Percentiles rank a stretch among this genome's conserved stretches.
These are phyloP conservation scores for Leptinotarsa texana DNA, from an alignment of 1,140 invertebrate species.

Conservation along the genomic window DNA sequence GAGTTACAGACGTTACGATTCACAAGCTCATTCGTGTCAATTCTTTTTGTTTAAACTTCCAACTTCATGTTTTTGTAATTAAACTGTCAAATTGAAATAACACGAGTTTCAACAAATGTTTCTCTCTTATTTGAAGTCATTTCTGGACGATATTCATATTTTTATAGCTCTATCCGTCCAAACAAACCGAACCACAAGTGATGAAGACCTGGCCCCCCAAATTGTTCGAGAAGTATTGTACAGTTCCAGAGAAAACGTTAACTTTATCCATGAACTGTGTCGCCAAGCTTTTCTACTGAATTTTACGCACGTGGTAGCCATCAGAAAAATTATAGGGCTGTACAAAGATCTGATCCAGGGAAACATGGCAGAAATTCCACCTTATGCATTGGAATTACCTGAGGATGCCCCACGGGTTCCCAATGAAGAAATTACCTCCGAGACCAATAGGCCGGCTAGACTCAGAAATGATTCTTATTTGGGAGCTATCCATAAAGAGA, in stretches of 20 bases:
- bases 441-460: conserved; percentile 64
- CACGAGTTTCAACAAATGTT: too few relatives aligned
- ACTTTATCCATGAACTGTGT: conserved; percentile 93
- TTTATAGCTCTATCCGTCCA: conserved; percentile 48
- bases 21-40: too few relatives aligned
- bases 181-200: conserved; percentile 45
- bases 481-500: conserved; percentile 78
- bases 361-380: conserved; percentile 77
- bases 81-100: too few relatives aligned
- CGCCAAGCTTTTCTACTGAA: conserved; percentile 90
- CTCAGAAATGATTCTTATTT: conserved; percentile 82
- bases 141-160: not conserved
- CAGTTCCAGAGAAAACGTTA: conserved; percentile 87
- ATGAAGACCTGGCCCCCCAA: conserved; percentile 49
- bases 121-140: too few relatives aligned
- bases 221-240: conserved; percentile 88
- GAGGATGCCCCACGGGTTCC: conserved; percentile 55
- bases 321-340: conserved; percentile 87
- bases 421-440: conserved; percentile 51
- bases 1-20: too few relatives aligned
- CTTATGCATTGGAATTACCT: conserved; percentile 83
- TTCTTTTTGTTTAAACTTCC: too few relatives aligned
- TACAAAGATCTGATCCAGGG: conserved; percentile 94
- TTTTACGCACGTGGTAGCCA: conserved; percentile 84
- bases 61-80: too few relatives aligned